Base-by-base conservation (phyloP, 2,888 invertebrate species). In the Synanthedon myopaeformis region DNA sequence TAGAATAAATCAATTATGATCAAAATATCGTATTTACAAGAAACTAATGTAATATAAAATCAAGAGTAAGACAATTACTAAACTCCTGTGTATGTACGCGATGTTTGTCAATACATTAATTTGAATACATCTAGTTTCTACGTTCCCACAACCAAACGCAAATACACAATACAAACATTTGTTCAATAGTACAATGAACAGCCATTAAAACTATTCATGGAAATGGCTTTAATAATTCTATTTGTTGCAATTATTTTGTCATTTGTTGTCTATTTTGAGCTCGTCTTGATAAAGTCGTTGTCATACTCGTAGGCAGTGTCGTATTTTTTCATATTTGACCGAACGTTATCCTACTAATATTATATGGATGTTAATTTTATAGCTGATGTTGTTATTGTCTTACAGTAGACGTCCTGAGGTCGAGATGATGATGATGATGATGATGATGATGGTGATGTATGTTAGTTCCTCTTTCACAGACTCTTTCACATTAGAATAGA, bases 71-170 rank as follows among this genome's bases (percentile, higher is more conserved):
- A 45, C 14, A 45, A 45, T 23, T 10, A 49, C 23, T 49, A 17
- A 17, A 49, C 23, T 17, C 35, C 10, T 23, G 49, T 23, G 23
- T 19, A 49, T 14, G 45, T 13, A 6, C 45, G 45, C 49, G 10
- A 45, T 49, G 62, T 61, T 61, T 62, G 56, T 59, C 59, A 59
- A 65, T 59, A 62, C 59, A 61, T 60, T 35, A 35, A 35, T 35
- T 58, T 53, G 59, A 61, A 57, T 63, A 62, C 62, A 54, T 48
- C 54, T 61, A 64, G 55, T 63, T 61, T 56, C 57, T 53, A 53
- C 51, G 58, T 70, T 67, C 69, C 63, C 70, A 68, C 66, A 57
- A 58, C 55, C 55, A 52, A 61, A 65, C 55, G 58, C 59, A 70
- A 63, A 63, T 56, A 60, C 56, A 57, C 58, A 57, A 57, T 55